Evolutionary conservation across 2,797 vertebrate genomes (phyloP).

Genomic region (Hephaestus fuliginosus): DNA sequence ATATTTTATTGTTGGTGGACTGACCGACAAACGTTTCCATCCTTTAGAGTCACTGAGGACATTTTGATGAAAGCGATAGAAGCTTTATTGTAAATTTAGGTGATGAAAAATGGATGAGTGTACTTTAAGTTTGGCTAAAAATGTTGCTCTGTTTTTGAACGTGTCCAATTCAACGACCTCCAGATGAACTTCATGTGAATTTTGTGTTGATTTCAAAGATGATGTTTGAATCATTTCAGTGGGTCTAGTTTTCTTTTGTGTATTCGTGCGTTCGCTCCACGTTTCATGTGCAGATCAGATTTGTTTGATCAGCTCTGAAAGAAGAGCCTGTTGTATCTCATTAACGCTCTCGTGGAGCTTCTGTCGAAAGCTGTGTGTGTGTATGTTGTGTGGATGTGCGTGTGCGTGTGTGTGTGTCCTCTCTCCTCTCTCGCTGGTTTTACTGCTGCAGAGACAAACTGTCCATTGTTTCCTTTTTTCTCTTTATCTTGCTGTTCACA

Average conservation of each 20-base stretch:
- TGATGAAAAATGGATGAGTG: not conserved
- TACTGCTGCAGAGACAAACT: slow-evolving; percentile 7
- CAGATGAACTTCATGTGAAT: not conserved
- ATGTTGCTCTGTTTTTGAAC: not conserved
- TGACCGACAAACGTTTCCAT: too few species aligned
- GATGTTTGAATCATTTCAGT: not conserved
- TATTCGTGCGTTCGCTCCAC: not conserved
- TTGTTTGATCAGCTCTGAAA: slow-evolving; percentile 15
- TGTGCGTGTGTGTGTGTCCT: not conserved
- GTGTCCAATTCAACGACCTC: not conserved
- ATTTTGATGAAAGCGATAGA: too few species aligned
- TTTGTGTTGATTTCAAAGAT: not conserved
- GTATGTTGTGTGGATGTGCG: not conserved
- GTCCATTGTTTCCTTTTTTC: slow-evolving; percentile 15
- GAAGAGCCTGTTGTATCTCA: not conserved
- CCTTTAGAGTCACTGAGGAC: not conserved
- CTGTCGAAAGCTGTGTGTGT: not conserved
- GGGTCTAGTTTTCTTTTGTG: not conserved
- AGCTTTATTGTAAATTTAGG: not conserved
- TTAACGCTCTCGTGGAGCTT: not conserved
- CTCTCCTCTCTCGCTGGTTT: not conserved
- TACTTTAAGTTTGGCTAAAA: not conserved
- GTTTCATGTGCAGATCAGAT: not conserved
- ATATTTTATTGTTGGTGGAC: too few species aligned
- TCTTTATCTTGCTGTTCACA: not conserved